Evolutionary conservation across 2,888 invertebrate species (phyloP), one percentile per base, ranked within the genome.

Genomic region (Orthonevra nobilis): DNA sequence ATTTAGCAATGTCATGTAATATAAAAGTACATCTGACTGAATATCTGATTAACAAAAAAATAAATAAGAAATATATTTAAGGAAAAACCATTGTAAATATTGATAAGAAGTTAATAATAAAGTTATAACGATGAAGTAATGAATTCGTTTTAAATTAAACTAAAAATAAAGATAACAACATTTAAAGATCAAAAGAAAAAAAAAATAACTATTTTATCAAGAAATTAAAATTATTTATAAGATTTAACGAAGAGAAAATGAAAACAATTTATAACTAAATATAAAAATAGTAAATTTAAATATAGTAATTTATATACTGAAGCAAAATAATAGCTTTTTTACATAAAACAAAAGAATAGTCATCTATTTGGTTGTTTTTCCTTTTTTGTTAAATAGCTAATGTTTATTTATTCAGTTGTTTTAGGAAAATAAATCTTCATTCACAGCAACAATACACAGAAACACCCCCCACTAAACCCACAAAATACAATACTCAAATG

Each of bases 241-340:
- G 38, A 26, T 15, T 40, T 14, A 38, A 12, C 7, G 36, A 28
- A 32, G 20, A 36, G 19, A 34, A 36, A 15, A 14, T 6, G 36
- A 23, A 44, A 23, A 23, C 23, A 23, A 4, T 32, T 14, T 20
- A 46, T 19, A 1, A 56, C 9, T 68, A 36, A 38, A 46, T 6
- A 15, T 26, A 68, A 14, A 17, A 20, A 46, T 32, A 17, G 1
- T 52, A 34, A 5, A 23, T 5, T 4, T n/a, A n/a, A n/a, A 44
- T 10, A 38, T 17, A 54, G 36, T 56, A 48, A 61, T 56, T 58
- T 77, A 72, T 61, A 79, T 73, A 58, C 54, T 50, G 28, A 73
- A 61, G 73, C 73, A 72, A 46, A 54, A 12, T 60, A 46, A 66
- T 79, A 79, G 77, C 72, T 79, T 79, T 79, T 79, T 79, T 79